Conservation (phyloP, 2,888 invertebrate genomes). For the Chaetoderma sp. region DNA sequence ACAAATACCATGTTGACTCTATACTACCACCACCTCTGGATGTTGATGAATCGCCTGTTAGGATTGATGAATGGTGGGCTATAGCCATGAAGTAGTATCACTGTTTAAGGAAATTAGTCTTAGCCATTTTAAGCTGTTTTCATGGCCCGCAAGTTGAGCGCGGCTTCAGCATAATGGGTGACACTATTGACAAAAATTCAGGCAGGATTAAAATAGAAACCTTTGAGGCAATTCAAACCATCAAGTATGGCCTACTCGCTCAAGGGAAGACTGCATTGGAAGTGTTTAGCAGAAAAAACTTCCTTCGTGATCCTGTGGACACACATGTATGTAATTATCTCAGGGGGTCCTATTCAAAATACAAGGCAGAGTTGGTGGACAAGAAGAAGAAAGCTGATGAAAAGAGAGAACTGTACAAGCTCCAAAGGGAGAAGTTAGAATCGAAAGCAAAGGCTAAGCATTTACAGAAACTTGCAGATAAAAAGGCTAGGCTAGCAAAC, state of each 20-base stretch:
- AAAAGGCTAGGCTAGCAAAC: conserved; percentile 9
- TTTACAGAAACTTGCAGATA: background rate
- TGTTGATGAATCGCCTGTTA: no score
- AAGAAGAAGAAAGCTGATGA: background rate
- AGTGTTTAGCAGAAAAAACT: conserved; percentile 13
- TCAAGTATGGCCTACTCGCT: conserved; percentile 37
- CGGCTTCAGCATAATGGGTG: conserved; percentile 38
- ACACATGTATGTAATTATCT: conserved; percentile 5
- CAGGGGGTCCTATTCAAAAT: conserved; percentile 1
- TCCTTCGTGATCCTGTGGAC: conserved; percentile 7
- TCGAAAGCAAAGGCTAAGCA: background rate
- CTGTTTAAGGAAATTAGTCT: conserved; percentile 30
- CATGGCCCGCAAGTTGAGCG: conserved; percentile 40
- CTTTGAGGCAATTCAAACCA: conserved; percentile 33
- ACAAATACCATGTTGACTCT: conserved; percentile 14
- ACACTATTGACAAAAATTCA: conserved; percentile 34
- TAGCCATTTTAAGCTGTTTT: conserved; percentile 30
- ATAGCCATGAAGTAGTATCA: no score
- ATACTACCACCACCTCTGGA: no score
- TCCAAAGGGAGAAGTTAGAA: background rate
- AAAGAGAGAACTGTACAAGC: background rate
- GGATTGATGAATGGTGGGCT: no score
- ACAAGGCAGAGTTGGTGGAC: background rate
- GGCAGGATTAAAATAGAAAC: conserved; percentile 27
- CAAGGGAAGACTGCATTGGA: conserved; percentile 10